Base-by-base conservation (phyloP, 2,888 invertebrate species). In the Acholoe squamosa region DNA sequence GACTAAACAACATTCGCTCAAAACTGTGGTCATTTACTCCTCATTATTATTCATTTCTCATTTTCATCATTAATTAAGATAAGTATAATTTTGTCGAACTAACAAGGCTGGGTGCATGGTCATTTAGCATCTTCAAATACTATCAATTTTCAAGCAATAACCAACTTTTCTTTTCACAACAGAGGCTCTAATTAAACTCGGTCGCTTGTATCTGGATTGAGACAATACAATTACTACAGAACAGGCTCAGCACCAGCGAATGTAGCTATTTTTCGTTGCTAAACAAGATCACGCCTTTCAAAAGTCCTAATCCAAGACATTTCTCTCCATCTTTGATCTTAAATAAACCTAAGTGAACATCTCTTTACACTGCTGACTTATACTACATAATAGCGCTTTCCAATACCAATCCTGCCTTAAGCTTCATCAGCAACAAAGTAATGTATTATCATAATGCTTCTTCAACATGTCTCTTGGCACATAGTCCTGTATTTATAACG, bases 381-480 rank as follows among this genome's bases (percentile, higher is more conserved):
- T 10, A 43, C 43, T 43, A 43, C 10, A 43, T 19, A n/a, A 71
- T 71, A 71, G 71, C 71, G 7, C 71, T 14, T 71, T 14, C 31
- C 71, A 14, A 31, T n/a, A 31, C 71, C 71, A 28, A 7, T 28
- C 25, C 71, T 7, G 3, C 28, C n/a, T 28, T 14, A 71, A 25
- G 28, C 71, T 28, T n/a, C n/a, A n/a, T n/a, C 71, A 0, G 71
- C 71, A 71, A 71, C 71, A 71, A 71, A 80, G 33, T 52, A 86
- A 86, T 56, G 52, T 28, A 43, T 43, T 3, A n/a, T n/a, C 10
- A 43, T 43, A 51, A 84, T 80, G 33, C 80, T 80, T 80, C 34
- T 80, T 80, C 80, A 80, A 80, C 80, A 80, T 80, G 14, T 80
- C 33, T 80, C 33, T 86, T 86, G 86, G 86, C 86, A 86, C 86